Percentiles rank a stretch among this genome's conserved stretches.
phyloP scores from a whole-genome alignment of 2,113 vertebrate species.

The Brienomyrus brachyistius region DNA sequence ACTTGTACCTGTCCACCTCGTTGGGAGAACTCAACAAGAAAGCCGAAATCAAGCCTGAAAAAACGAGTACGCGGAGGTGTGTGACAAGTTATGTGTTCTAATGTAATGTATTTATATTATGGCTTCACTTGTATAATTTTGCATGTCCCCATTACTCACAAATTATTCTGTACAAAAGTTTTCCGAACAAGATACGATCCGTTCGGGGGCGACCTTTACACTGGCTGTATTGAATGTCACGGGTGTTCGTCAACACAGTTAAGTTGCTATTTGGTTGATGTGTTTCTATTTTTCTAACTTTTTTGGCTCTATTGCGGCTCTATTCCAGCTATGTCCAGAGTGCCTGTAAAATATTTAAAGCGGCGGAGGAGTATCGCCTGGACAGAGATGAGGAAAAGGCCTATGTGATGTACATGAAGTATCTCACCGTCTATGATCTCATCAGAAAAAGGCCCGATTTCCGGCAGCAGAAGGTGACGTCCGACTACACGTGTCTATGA shows the following conservation, averaged over 20 bases:
- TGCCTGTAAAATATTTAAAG: constrained; percentile 91
- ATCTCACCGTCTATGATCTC: constrained; percentile 81
- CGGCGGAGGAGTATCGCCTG: constrained; percentile 84
- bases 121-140: background rate
- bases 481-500: background rate
- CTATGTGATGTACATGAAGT: constrained; percentile 97
- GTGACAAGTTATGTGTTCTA: background rate
- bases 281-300: background rate
- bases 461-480: constrained; percentile 82
- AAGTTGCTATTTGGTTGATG: background rate
- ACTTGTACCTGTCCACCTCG: constrained; percentile 85
- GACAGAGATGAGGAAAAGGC: constrained; percentile 94
- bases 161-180: background rate
- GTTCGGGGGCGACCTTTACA: background rate
- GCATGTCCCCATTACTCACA: background rate
- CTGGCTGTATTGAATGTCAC: background rate
- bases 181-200: background rate
- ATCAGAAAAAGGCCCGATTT: constrained; percentile 91
- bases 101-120: background rate
- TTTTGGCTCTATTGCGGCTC: background rate
- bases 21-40: constrained; percentile 93
- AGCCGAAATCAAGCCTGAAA: constrained; percentile 85
- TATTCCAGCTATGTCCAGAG: constrained; percentile 83
- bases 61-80: constrained; percentile 78
- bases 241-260: background rate